Percentiles rank a stretch among this genome's conserved stretches.
Conservation (phyloP, 2,888 invertebrate species). For the Dione juno region DNA sequence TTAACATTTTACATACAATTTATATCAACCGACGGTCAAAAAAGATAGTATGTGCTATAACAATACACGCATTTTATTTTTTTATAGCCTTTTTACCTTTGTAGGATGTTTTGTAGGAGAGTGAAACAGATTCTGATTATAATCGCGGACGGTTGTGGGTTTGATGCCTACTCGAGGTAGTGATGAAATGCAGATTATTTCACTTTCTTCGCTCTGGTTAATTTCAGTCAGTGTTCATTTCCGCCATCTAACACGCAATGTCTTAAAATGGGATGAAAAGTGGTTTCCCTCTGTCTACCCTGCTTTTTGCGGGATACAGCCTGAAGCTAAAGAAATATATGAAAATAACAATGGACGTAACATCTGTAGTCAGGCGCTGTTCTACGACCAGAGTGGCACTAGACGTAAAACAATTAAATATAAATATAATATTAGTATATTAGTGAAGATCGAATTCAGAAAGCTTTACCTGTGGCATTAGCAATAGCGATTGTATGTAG, state of each 20-base stretch:
- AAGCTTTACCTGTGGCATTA: slow-evolving; percentile 4
- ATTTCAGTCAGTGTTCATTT: neutral
- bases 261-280: neutral
- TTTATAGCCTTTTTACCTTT: neutral
- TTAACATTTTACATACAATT: slow-evolving; percentile 24
- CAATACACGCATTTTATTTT: neutral
- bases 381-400: too few species aligned
- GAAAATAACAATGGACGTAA: too few species aligned
- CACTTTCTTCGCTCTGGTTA: neutral
- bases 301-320: neutral
- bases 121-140: neutral
- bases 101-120: neutral
- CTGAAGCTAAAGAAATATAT: neutral
- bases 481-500: neutral
- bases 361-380: too few species aligned
- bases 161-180: neutral
- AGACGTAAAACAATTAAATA: too few species aligned
- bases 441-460: too few species aligned
- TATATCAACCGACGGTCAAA: slow-evolving; percentile 19
- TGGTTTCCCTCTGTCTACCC: neutral
- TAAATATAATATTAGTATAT: too few species aligned
- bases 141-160: neutral
- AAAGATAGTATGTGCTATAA: slow-evolving; percentile 8
- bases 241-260: neutral
- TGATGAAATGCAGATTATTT: neutral